Percentiles rank a stretch among this genome's conserved stretches.
These are phyloP conservation scores for Plemyria rubiginata DNA, from an alignment of 2,888 invertebrate genomes.

Conservation along the genomic window DNA sequence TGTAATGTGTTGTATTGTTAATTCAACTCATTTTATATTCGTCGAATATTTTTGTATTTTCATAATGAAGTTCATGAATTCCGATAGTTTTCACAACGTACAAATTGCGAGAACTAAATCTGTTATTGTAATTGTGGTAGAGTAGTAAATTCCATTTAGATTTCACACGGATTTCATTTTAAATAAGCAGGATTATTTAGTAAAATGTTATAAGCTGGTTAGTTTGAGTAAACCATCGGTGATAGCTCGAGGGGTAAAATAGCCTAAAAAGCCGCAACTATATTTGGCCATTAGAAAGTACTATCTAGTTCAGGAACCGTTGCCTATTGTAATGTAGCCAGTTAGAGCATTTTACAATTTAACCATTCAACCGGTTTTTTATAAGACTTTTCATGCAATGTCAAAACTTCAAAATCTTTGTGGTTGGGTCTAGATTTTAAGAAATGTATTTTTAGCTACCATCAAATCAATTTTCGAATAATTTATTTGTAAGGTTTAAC, in stretches of 20 bases:
- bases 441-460: slow-evolving; percentile 1
- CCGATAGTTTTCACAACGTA: slow-evolving; percentile 41
- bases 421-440: background rate
- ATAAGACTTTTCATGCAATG: background rate
- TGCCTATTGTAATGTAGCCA: no score
- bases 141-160: background rate
- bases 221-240: no score
- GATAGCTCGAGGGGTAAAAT: no score
- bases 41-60: slow-evolving; percentile 6
- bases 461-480: slow-evolving; percentile 8
- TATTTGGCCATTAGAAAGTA: no score
- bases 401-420: background rate
- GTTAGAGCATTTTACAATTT: no score
- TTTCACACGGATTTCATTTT: no score
- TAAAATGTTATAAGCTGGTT: background rate
- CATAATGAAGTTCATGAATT: background rate
- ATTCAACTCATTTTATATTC: slow-evolving; percentile 2
- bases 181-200: no score
- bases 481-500: background rate
- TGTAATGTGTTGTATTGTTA: slow-evolving; percentile 6
- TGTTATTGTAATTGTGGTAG: background rate
- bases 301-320: no score
- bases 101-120: background rate
- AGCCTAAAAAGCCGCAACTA: no score
- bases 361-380: background rate